Evolutionary conservation across 1,140 invertebrate genomes (phyloP).

Genomic region (Danaus melanippus): DNA sequence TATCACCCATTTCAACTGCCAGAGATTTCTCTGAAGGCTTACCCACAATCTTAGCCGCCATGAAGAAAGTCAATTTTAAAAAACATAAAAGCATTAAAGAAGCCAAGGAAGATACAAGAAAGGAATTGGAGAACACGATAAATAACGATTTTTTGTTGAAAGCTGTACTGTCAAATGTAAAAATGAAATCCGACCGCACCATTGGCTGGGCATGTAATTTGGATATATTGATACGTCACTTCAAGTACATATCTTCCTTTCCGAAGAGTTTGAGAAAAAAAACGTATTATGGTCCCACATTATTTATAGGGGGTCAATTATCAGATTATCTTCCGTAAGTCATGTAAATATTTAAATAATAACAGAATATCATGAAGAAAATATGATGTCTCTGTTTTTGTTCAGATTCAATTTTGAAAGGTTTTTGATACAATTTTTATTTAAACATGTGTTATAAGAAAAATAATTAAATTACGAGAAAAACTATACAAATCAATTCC

Average conservation of each 20-base stretch:
- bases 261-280: constrained; percentile 31
- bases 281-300: constrained; percentile 37
- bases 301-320: constrained; percentile 44
- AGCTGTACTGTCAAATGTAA: constrained; percentile 37
- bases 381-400: too few relatives aligned
- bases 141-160: constrained; percentile 32
- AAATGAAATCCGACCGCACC: constrained; percentile 27
- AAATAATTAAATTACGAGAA: too few relatives aligned
- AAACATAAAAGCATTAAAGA: constrained; percentile 24
- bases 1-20: constrained; percentile 76
- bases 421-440: too few relatives aligned
- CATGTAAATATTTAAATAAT: constrained; percentile 1
- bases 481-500: too few relatives aligned
- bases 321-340: constrained; percentile 52
- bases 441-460: too few relatives aligned
- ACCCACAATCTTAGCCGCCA: constrained; percentile 71
- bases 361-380: too few relatives aligned
- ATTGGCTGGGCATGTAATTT: constrained; percentile 51
- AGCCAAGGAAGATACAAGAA: constrained; percentile 30
- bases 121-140: constrained; percentile 30
- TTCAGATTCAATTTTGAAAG: too few relatives aligned
- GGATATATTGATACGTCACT: constrained; percentile 40
- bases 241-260: constrained; percentile 34
- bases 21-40: constrained; percentile 67
- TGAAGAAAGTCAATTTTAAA: constrained; percentile 62